phyloP scores from a whole-genome alignment of 1,140 invertebrate species.

The Drosophila subobscura region DNA sequence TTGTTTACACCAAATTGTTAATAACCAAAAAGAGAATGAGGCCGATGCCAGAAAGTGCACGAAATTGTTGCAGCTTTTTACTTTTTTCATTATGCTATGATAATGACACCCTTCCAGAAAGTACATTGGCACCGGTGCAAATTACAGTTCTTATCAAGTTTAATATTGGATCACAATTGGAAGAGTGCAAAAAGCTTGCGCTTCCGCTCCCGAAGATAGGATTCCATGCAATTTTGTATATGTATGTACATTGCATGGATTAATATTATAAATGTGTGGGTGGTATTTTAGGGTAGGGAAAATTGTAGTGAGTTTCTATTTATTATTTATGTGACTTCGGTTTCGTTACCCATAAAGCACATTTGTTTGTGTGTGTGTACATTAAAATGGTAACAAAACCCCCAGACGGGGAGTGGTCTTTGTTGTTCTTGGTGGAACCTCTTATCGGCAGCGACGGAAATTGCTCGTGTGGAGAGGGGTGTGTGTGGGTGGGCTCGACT shows the following conservation, averaged over 20 bases:
- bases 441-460: constrained; percentile 45
- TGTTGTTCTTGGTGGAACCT: constrained; percentile 18
- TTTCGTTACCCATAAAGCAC: constrained; percentile 28
- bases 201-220: too few species aligned
- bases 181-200: too few species aligned
- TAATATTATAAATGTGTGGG: too few species aligned
- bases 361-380: background rate
- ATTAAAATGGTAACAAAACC: constrained; percentile 33
- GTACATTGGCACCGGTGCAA: too few species aligned
- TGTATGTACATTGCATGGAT: too few species aligned
- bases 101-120: too few species aligned
- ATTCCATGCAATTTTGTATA: too few species aligned
- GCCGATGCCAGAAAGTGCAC: constrained; percentile 28
- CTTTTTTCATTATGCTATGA: too few species aligned
- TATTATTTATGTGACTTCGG: constrained; percentile 40
- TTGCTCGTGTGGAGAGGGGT: constrained; percentile 4
- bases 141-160: too few species aligned
- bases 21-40: constrained; percentile 26
- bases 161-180: too few species aligned
- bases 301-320: constrained; percentile 5
- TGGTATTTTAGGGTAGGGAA: too few species aligned
- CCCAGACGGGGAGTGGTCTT: constrained; percentile 20
- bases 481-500: constrained; percentile 15
- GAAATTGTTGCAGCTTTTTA: constrained; percentile 1
- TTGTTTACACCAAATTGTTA: constrained; percentile 25